A percentile compares a stretch with the other conserved stretches of the same genome.
Conservation (phyloP, 1,140 invertebrate genomes). For the Heterodera carotae region DNA sequence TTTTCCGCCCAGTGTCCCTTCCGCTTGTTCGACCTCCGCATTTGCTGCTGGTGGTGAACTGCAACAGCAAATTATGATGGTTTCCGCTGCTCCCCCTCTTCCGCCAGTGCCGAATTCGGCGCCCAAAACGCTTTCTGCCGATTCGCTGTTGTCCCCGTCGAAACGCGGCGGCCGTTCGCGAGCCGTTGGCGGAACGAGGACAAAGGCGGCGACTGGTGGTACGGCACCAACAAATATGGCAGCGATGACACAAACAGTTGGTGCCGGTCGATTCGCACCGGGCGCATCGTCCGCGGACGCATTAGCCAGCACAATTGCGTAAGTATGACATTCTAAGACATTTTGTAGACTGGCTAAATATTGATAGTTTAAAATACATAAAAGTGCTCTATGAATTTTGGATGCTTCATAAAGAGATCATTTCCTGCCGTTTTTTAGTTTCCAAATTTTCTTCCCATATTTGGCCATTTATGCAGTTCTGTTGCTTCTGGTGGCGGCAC, state of each 20-base stretch:
- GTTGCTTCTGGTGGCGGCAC: constrained; percentile 26
- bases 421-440: too few species aligned
- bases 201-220: neutral
- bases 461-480: constrained; percentile 9
- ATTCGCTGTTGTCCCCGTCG: neutral
- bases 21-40: neutral
- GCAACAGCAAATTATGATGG: neutral
- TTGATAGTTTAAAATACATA: too few species aligned
- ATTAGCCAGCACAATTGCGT: constrained; percentile 31
- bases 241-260: neutral
- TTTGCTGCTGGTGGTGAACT: neutral
- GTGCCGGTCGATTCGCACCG: neutral
- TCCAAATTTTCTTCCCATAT: too few species aligned
- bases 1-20: neutral
- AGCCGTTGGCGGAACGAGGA: too few species aligned
- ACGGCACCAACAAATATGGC: neutral
- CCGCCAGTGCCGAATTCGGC: neutral
- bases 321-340: neutral
- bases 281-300: constrained; percentile 11
- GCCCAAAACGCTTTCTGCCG: neutral
- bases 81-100: neutral
- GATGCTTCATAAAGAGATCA: too few species aligned
- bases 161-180: neutral
- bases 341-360: too few species aligned
- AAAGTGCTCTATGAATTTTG: too few species aligned